Evolutionary conservation across 2,888 invertebrate species (phyloP).

Genomic region (Esperia sulphurella): DNA sequence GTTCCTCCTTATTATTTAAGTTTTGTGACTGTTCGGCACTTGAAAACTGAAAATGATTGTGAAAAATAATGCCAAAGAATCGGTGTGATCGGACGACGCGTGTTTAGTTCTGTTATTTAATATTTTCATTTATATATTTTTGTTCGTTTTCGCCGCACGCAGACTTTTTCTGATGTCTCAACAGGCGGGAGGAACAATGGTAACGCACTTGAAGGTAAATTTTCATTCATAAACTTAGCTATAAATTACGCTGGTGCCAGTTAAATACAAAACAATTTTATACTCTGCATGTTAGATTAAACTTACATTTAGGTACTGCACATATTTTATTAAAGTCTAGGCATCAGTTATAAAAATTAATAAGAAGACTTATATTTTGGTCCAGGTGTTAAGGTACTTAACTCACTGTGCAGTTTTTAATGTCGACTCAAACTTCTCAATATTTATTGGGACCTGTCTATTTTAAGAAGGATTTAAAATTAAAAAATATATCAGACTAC

Average conservation of each 20-base stretch:
- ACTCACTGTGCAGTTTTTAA: too few relatives aligned
- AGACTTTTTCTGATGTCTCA: conserved; percentile 62
- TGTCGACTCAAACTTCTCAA: too few relatives aligned
- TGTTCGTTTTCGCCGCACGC: conserved; percentile 33
- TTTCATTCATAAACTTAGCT: conserved; percentile 9
- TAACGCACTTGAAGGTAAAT: conserved; percentile 67
- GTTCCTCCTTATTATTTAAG: conserved; percentile 25
- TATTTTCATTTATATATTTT: conserved; percentile 30
- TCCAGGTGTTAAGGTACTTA: too few relatives aligned
- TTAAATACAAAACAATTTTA: background rate
- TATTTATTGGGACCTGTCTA: too few relatives aligned
- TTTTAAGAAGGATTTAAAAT: too few relatives aligned
- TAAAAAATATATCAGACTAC: too few relatives aligned
- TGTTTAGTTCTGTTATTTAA: conserved; percentile 42
- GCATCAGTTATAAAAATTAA: too few relatives aligned
- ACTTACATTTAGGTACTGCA: too few relatives aligned
- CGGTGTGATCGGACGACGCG: conserved; percentile 61
- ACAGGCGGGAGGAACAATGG: conserved; percentile 69
- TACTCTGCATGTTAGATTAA: background rate
- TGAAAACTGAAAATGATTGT: conserved; percentile 29
- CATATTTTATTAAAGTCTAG: too few relatives aligned
- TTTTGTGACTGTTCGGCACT: conserved; percentile 42
- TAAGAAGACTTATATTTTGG: too few relatives aligned
- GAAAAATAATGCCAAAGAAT: conserved; percentile 66
- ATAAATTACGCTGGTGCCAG: background rate